Evolutionary conservation across 2,888 invertebrate genomes (phyloP).

Genomic region (Arrhopalites spinosus): DNA sequence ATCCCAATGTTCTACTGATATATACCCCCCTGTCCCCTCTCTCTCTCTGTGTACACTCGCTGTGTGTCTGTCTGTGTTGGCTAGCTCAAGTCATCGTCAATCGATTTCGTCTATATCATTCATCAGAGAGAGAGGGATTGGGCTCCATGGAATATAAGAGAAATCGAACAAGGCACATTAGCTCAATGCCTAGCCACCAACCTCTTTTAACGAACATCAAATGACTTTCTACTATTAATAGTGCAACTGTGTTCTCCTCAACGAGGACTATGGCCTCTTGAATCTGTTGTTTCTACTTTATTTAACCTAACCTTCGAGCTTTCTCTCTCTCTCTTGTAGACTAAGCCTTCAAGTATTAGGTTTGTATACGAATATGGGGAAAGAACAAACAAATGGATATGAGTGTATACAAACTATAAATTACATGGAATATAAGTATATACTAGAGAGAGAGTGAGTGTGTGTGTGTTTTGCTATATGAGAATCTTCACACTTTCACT

Average conservation of each 20-base stretch:
- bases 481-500: conserved; percentile 28
- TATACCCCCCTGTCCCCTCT: too few species aligned
- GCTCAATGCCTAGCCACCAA: not conserved
- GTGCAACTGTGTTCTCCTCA: not conserved
- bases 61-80: not conserved
- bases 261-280: not conserved
- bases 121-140: conserved; percentile 16
- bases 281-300: conserved; percentile 14
- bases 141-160: not conserved
- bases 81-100: conserved; percentile 34
- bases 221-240: conserved; percentile 14
- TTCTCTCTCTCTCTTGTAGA: too few species aligned
- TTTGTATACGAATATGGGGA: not conserved
- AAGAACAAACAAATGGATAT: not conserved
- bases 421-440: not conserved
- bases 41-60: too few species aligned
- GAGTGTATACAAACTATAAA: not conserved
- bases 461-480: conserved; percentile 12
- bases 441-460: not conserved
- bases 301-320: conserved; percentile 9
- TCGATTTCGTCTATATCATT: conserved; percentile 36
- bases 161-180: not conserved
- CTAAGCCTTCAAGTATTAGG: not conserved
- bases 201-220: conserved; percentile 11
- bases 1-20: not conserved